phyloP scores from a whole-genome alignment of 2,888 invertebrate genomes.

The Tipula unca region DNA sequence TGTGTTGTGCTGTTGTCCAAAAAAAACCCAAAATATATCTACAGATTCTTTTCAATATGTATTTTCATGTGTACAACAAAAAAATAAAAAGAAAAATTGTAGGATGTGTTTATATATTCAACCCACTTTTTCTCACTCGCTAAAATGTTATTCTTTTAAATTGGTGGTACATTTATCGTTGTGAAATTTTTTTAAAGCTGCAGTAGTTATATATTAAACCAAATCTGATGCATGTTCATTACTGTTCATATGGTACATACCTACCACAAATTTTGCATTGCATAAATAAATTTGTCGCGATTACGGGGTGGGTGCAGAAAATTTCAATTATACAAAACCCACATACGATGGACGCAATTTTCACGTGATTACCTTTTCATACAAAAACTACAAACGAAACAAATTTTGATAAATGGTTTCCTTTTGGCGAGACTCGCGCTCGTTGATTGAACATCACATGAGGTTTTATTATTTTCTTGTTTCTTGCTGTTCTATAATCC shows the following conservation, averaged over 20 bases:
- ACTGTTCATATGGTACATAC: not conserved
- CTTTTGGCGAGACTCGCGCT: not conserved
- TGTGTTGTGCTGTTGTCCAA: not conserved
- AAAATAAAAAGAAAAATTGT: not conserved
- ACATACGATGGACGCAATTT: not conserved
- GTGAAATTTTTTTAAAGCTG: not conserved
- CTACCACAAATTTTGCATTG: not conserved
- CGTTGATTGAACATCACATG: not conserved
- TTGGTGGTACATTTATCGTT: not conserved
- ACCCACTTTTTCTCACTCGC: slow-evolving; percentile 8
- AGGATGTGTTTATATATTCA: slow-evolving; percentile 9
- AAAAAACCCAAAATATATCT: not conserved
- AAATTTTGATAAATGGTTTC: not conserved
- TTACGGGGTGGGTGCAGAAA: not conserved
- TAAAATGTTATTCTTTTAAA: not conserved
- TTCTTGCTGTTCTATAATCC: not conserved
- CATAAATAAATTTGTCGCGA: not conserved
- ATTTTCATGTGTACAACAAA: not conserved
- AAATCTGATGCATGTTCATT: not conserved
- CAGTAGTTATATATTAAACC: not conserved
- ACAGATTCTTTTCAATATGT: not conserved
- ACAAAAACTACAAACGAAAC: not conserved
- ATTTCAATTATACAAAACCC: not conserved
- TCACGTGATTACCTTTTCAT: not conserved
- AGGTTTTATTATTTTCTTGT: not conserved